Evolutionary conservation across 2,797 vertebrate genomes (phyloP), one percentile per base, ranked within the genome.

Genomic region (Odontamblyopus lacepedii): DNA sequence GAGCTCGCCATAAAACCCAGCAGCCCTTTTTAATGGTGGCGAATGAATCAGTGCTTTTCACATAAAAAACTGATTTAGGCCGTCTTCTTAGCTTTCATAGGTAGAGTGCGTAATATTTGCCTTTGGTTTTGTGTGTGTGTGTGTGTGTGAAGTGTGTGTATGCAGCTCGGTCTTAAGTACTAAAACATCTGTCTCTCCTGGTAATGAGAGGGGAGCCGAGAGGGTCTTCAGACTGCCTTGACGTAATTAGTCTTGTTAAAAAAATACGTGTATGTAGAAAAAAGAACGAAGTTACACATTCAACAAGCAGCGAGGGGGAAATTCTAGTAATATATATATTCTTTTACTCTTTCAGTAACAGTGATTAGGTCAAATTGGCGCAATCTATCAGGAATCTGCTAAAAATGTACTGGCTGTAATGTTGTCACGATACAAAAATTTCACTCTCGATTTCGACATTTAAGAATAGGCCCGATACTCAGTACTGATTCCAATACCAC

Each of bases 171-270:
- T 32, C 32, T 35, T 79, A 76, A 88, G 73, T 83, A 78, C 80
- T 83, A 80, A 88, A 91, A 91, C 91, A 92, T 92, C 87, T 91
- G 91, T 88, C 86, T 87, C 77, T 88, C 78, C 75, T 74, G 77
- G 79, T 91, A 92, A 92, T 88, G 89, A 88, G 82, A 50, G 26
- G 82, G 81, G 82, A 89, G 85, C 80, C 67, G 50, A 78, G 74
- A 66, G 83, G 71, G 72, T 84, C 80, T 84, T 81, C 77, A 83
- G 85, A 88, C 80, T 78, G 83, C 76, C 85, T 73, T 72, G 78
- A 84, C 56, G 69, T 87, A 89, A 84, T 92, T 87, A 87, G 82
- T 71, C 84, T 79, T 48, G 35, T 89, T 83, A 70, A 71, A 82
- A 75, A 71, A 75, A 59, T 67, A 61, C 2, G 18, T 48, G 15